A percentile compares a stretch with the other conserved stretches of the same genome.
These are phyloP conservation scores for Poeciliopsis turrubarensis DNA, from an alignment of 2,113 vertebrate genomes.

Conservation along the genomic window DNA sequence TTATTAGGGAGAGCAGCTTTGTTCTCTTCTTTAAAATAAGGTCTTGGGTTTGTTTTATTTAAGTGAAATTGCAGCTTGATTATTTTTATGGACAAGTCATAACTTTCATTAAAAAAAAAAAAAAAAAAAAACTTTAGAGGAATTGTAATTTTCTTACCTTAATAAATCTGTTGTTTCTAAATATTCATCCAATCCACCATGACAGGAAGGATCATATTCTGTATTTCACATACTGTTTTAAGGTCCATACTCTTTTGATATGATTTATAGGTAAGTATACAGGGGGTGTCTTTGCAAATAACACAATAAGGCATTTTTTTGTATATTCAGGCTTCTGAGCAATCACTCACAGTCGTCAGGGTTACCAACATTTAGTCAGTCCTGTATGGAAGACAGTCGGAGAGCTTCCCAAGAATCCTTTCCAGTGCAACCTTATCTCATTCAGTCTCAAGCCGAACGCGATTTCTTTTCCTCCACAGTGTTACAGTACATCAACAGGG, in stretches of 20 bases:
- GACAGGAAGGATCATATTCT: constrained; percentile 59
- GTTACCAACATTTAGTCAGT: constrained; percentile 47
- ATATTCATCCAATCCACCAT: constrained; percentile 32
- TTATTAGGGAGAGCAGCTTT: constrained; percentile 90
- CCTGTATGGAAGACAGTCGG: constrained; percentile 58
- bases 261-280: constrained; percentile 1
- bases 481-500: constrained; percentile 80
- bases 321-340: constrained; percentile 60
- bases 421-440: constrained; percentile 79
- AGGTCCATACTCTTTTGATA: constrained; percentile 43
- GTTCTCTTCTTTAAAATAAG: constrained; percentile 84
- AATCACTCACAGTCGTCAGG: constrained; percentile 26
- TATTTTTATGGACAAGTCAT: constrained; percentile 65
- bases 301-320: constrained; percentile 55
- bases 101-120: constrained; percentile 41
- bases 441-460: constrained; percentile 58
- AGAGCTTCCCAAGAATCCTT: constrained; percentile 66
- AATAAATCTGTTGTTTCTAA: constrained; percentile 26
- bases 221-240: constrained; percentile 41
- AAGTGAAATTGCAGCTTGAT: constrained; percentile 79
- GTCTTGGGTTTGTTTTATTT: constrained; percentile 82
- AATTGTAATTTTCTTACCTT: constrained; percentile 58
- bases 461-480: constrained; percentile 77
- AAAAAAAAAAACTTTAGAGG: constrained; percentile 25
- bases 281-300: constrained; percentile 28